Base-by-base conservation (phyloP, 2,888 invertebrate species). In the Phengaris alcon region DNA sequence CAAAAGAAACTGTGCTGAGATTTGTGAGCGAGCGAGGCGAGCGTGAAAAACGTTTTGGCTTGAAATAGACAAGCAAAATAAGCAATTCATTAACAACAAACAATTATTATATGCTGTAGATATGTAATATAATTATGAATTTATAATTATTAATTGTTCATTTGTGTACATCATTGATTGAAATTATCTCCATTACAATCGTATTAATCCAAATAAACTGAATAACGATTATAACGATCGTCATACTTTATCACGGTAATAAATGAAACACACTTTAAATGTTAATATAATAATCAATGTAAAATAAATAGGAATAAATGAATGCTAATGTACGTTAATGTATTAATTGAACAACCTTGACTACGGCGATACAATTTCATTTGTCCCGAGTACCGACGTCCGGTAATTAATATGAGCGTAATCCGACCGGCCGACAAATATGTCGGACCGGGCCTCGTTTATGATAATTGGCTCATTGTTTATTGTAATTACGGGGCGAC, bases 331-430 rank as follows among this genome's bases (percentile, higher is more conserved):
- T 52, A 22, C 55, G 55, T 54, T 51, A 10, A 68, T 48, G 68
- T 48, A 22, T 75, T 75, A 70, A 54, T 72, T 64, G 52, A 70
- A 76, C 68, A 75, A 76, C 73, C 74, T 75, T 57, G 48, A 76
- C 75, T 73, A 73, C 76, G 55, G 74, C 75, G 73, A 75, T 75
- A 75, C 73, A 64, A 74, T 76, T 77, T 59, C 76, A 73, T 77
- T 76, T 76, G 77, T 75, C 64, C 75, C 75, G 79, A 77, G 77
- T 75, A 57, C 75, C 75, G 79, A 77, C 78, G 77, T 79, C 76
- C 77, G 78, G 79, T 78, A 78, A 79, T 79, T 80, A 80, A 79
- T 79, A 77, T 75, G 78, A 77, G 52, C 77, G 77, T 77, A 80
- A 80, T 78, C 77, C 77, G 76, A 77, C 76, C 78, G 77, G 77